These are phyloP conservation scores for Neosilurus mollespiculum DNA, from an alignment of 2,797 vertebrate genomes.

Conservation along the genomic window DNA sequence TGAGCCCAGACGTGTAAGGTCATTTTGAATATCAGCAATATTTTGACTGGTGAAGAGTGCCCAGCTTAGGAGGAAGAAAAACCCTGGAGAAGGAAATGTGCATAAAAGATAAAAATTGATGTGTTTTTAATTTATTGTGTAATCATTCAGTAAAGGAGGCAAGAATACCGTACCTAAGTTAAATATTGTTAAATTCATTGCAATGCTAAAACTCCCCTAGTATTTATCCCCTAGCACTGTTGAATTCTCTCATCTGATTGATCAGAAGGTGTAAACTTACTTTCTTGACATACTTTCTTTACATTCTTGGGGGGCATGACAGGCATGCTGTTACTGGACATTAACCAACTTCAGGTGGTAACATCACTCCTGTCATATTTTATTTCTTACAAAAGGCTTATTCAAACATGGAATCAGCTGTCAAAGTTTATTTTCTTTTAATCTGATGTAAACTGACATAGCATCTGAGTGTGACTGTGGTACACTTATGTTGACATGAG, in stretches of 20 bases:
- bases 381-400: neutral
- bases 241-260: neutral
- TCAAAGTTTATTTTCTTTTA: neutral
- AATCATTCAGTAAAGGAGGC: neutral
- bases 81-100: conserved; percentile 62
- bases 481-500: neutral
- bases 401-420: neutral
- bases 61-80: conserved; percentile 80
- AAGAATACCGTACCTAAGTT: neutral
- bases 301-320: too few species aligned
- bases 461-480: neutral
- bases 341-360: neutral
- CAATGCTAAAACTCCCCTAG: neutral
- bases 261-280: neutral
- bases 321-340: neutral
- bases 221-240: neutral
- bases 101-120: neutral
- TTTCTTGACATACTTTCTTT: neutral
- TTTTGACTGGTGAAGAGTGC: conserved; percentile 75
- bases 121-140: neutral
- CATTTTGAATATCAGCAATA: conserved; percentile 62
- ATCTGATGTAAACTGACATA: neutral
- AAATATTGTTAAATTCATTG: neutral
- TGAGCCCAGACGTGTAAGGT: conserved; percentile 66
- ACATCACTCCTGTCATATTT: neutral